Base-by-base conservation (phyloP, 2,888 invertebrate species). In the Villa cingulata region DNA sequence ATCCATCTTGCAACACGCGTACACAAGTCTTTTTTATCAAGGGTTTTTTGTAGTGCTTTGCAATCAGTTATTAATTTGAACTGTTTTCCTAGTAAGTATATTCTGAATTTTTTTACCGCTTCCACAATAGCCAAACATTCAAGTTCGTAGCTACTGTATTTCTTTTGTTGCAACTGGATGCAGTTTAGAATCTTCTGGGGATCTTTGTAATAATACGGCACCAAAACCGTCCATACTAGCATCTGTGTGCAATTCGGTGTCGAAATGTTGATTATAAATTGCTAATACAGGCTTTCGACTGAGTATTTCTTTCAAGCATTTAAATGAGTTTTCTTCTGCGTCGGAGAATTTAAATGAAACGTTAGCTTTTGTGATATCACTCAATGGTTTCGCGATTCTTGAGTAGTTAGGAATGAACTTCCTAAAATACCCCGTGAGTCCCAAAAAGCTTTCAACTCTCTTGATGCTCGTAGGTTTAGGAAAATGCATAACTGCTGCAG, bases 171-270 rank as follows among this genome's bases (percentile, higher is more conserved):
- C 41, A 43, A 29, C 38, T 12, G 51, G 50, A 16, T 51, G 43
- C 16, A 48, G 42, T 6, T 27, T 46, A n/a, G 41, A 38, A 23
- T 41, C 40, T 17, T 46, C 44, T 10, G 7, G 2, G 19, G 50
- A 43, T 7, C 27, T 47, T 44, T 58, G 57, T 39, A 58, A 15
- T n/a, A 58, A 37, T 12, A 60, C 50, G 12, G 57, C 52, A 9
- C 59, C 60, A 49, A 50, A 58, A 3, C 59, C 59, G 1, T 27
- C 14, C 2, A 50, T 18, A 48, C 57, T 56, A 4, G 59, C 61
- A 49, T 62, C 60, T 18, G 54, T 56, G 49, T 60, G 60, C 41
- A 61, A 45, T 49, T 61, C 57, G 14, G 58, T 61, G 17, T 48
- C 48, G 34, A 39, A 20, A 18, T 40, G 20, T 10, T 57, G 57